A percentile compares a stretch with the other conserved stretches of the same genome.
Evolutionary conservation across 1,140 invertebrate genomes (phyloP).

Genomic region (Rhagoletis pomonella): DNA sequence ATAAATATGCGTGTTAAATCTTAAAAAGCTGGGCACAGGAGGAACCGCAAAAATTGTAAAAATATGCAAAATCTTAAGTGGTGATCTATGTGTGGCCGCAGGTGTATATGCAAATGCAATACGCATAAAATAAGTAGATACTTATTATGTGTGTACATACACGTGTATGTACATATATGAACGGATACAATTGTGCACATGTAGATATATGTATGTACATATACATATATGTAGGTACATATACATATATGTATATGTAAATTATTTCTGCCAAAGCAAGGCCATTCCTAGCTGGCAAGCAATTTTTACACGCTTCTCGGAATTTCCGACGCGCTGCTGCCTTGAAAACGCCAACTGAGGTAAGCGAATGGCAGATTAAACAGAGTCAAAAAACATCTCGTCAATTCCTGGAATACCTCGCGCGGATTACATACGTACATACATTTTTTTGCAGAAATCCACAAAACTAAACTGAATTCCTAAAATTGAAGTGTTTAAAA

Average conservation of each 20-base stretch:
- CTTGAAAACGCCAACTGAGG: too few relatives aligned
- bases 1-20: too few relatives aligned
- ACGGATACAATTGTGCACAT: not conserved
- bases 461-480: not conserved
- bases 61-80: too few relatives aligned
- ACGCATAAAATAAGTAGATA: too few relatives aligned
- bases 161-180: not conserved
- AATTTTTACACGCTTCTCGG: not conserved
- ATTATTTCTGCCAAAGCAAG: not conserved
- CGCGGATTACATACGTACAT: not conserved
- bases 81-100: too few relatives aligned
- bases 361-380: not conserved
- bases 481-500: not conserved
- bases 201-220: not conserved
- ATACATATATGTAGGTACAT: not conserved
- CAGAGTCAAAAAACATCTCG: not conserved
- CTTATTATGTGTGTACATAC: not conserved
- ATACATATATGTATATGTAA: not conserved
- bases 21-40: too few relatives aligned
- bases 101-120: too few relatives aligned
- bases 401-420: not conserved
- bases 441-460: too few relatives aligned
- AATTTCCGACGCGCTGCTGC: not conserved
- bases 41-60: too few relatives aligned
- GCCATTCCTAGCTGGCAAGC: too few relatives aligned